Conservation (phyloP, 2,888 invertebrate genomes). For the Cremastinae sp. region DNA sequence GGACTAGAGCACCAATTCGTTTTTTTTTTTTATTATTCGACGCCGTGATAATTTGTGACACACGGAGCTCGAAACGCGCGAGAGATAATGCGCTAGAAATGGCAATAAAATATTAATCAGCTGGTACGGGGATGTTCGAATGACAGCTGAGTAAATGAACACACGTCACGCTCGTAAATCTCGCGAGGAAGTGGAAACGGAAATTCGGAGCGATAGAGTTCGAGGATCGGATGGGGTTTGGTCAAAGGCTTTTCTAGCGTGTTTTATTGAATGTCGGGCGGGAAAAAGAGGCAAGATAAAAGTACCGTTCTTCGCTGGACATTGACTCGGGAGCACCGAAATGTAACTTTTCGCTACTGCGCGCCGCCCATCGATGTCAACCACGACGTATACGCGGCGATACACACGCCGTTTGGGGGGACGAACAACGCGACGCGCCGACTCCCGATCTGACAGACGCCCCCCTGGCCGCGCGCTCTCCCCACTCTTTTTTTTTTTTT, state of each 20-base stretch:
- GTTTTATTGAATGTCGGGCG: neutral
- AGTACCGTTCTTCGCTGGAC: conserved; percentile 57
- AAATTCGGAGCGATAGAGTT: too few relatives aligned
- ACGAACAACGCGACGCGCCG: conserved; percentile 44
- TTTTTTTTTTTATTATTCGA: conserved; percentile 6
- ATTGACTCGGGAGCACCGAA: conserved; percentile 50
- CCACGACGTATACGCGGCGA: conserved; percentile 14
- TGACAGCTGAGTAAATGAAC: conserved; percentile 29
- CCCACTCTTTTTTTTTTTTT: neutral
- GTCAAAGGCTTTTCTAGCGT: too few relatives aligned
- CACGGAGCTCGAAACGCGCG: neutral
- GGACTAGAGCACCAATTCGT: neutral
- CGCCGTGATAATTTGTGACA: conserved; percentile 10
- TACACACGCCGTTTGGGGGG: conserved; percentile 27
- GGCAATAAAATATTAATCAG: conserved; percentile 43
- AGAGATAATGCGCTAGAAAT: conserved; percentile 12
- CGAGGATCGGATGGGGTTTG: too few relatives aligned
- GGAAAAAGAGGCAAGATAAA: conserved; percentile 25
- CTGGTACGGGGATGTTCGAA: conserved; percentile 47
- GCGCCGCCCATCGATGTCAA: conserved; percentile 32
- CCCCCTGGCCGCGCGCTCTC: conserved; percentile 3
- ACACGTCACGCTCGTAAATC: conserved; percentile 36
- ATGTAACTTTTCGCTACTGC: conserved; percentile 45
- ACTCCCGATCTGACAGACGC: conserved; percentile 52
- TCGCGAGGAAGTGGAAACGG: conserved; percentile 1